A percentile compares a stretch with the other conserved stretches of the same genome.
These are phyloP conservation scores for Drosophila ficusphila DNA, from an alignment of 1,140 invertebrate species.

Conservation along the genomic window DNA sequence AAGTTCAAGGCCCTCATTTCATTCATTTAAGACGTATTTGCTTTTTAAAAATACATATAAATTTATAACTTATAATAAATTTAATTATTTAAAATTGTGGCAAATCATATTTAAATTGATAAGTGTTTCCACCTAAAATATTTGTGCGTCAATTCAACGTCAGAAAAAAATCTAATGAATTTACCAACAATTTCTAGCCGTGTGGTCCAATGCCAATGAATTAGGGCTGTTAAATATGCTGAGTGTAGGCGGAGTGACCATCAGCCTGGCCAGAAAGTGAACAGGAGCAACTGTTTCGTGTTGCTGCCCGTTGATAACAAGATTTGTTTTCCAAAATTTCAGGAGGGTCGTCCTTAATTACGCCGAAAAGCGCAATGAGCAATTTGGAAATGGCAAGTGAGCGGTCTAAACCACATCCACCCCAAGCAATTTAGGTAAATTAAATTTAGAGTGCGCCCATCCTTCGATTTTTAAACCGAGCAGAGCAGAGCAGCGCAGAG, in stretches of 20 bases:
- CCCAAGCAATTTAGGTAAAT: slow-evolving; percentile 73
- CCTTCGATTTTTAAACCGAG: slow-evolving; percentile 48
- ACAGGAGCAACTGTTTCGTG: slow-evolving; percentile 66
- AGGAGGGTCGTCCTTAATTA: slow-evolving; percentile 67
- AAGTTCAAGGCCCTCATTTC: no score
- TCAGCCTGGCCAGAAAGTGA: slow-evolving; percentile 18
- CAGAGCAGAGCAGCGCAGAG: slow-evolving; percentile 2
- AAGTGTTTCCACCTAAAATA: no score
- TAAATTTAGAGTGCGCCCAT: slow-evolving; percentile 77
- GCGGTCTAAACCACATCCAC: slow-evolving; percentile 20
- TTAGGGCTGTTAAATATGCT: slow-evolving; percentile 9
- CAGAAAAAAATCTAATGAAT: no score
- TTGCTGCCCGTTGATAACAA: slow-evolving; percentile 76
- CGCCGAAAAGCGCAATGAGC: slow-evolving; percentile 75
- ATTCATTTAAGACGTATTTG: no score
- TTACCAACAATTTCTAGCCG: no score
- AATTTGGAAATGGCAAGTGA: slow-evolving; percentile 39
- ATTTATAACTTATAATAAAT: no score
- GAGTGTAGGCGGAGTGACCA: slow-evolving; percentile 40
- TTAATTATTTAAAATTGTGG: no score
- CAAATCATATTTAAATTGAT: no score
- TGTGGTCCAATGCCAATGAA: neutral
- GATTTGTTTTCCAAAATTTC: slow-evolving; percentile 81
- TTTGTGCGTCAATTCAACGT: no score
- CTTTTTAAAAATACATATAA: no score